phyloP scores from a whole-genome alignment of 2,113 vertebrate species.

The Engystomops pustulosus region DNA sequence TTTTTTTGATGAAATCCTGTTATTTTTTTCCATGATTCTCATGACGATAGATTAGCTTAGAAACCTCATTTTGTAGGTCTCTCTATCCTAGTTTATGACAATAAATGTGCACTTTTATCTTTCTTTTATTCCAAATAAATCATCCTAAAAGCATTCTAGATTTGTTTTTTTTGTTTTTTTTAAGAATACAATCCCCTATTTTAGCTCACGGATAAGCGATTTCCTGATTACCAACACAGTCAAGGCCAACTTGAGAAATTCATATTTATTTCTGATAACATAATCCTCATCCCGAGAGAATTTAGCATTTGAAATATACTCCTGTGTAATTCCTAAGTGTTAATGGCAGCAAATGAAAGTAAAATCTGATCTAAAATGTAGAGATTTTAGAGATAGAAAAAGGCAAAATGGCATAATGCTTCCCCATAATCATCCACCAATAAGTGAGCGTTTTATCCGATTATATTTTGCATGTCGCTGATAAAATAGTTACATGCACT shows the following conservation, averaged over 20 bases:
- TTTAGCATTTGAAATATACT: conserved; percentile 65
- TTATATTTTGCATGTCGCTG: conserved; percentile 67
- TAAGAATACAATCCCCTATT: conserved; percentile 72
- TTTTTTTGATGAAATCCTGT: conserved; percentile 60
- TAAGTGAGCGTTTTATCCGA: conserved; percentile 70
- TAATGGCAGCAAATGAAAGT: conserved; percentile 70
- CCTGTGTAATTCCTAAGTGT: conserved; percentile 68
- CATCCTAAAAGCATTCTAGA: conserved; percentile 73
- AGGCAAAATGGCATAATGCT: conserved; percentile 69
- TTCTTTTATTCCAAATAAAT: conserved; percentile 70
- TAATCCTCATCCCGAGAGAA: conserved; percentile 71
- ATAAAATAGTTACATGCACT: conserved; percentile 65
- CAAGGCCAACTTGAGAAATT: conserved; percentile 68
- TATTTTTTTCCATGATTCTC: conserved; percentile 63
- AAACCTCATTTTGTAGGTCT: conserved; percentile 41
- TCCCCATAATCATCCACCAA: conserved; percentile 67
- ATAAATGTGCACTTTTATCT: conserved; percentile 42
- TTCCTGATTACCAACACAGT: conserved; percentile 67
- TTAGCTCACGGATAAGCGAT: conserved; percentile 72
- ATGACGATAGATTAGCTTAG: conserved; percentile 59
- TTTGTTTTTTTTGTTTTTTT: conserved; percentile 64
- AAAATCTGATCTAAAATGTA: conserved; percentile 70
- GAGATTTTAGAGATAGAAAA: conserved; percentile 64
- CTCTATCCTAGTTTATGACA: conserved; percentile 61
- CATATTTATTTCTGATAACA: conserved; percentile 71